phyloP scores from a whole-genome alignment of 2,113 vertebrate genomes.

The Cercocebus atys region DNA sequence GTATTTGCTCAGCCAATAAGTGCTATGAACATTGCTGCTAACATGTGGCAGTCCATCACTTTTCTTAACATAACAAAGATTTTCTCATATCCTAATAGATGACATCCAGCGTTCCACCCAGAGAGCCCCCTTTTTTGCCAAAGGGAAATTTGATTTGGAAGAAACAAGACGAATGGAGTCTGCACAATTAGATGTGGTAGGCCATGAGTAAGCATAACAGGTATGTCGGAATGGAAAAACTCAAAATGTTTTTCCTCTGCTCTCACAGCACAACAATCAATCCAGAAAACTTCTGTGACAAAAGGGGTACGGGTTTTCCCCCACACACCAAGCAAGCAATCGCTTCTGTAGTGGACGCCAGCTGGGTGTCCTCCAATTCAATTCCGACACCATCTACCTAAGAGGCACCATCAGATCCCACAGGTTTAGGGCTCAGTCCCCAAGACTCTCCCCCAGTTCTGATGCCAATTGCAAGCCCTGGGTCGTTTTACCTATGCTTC shows the following conservation, averaged over 20 bases:
- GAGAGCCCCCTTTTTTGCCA: neutral
- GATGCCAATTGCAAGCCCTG: neutral
- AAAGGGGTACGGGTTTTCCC: neutral
- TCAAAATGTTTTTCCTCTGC: neutral
- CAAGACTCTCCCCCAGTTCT: neutral
- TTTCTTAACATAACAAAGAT: neutral
- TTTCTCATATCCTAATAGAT: neutral
- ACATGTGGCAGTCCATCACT: neutral
- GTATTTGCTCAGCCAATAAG: neutral
- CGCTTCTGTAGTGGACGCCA: neutral
- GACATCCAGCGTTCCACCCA: neutral
- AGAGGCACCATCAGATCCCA: neutral
- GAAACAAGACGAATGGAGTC: neutral
- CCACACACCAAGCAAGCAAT: neutral
- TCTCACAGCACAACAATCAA: neutral
- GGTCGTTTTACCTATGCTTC: neutral
- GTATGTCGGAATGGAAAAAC: neutral
- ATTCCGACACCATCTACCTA: neutral
- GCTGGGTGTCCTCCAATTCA: neutral
- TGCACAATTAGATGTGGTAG: neutral
- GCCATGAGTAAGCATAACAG: neutral
- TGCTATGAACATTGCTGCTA: neutral
- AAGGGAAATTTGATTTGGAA: neutral
- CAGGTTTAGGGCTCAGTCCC: neutral
- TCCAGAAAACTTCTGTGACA: neutral